Evolutionary conservation across 1,140 invertebrate species (phyloP).

Genomic region (Halictus rubicundus): DNA sequence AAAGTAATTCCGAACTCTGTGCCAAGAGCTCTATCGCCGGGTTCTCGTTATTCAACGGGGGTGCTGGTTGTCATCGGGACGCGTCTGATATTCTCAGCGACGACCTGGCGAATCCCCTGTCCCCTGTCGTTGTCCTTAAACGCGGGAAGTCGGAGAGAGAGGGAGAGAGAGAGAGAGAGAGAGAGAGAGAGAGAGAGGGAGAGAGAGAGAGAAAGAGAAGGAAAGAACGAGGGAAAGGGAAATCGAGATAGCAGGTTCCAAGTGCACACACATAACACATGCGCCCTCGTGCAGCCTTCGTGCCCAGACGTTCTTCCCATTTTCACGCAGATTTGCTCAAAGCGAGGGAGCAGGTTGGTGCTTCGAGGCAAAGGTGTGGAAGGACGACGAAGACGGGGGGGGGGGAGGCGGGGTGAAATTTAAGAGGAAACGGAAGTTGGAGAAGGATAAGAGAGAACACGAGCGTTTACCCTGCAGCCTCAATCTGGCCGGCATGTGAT

Average conservation of each 20-base stretch:
- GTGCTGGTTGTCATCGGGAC: conserved; percentile 34
- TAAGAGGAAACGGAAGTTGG: conserved; percentile 10
- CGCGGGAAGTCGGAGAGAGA: too few species aligned
- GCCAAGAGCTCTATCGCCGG: conserved; percentile 22
- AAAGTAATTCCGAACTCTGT: conserved; percentile 51
- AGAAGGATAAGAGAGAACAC: conserved; percentile 55
- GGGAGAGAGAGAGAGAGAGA: too few species aligned
- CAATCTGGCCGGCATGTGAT: conserved; percentile 74
- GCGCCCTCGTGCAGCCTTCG: background rate
- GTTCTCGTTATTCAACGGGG: conserved; percentile 46
- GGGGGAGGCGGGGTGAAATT: background rate
- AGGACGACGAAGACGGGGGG: background rate
- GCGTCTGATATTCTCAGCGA: conserved; percentile 33
- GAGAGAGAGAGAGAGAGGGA: too few species aligned
- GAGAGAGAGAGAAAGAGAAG: too few species aligned
- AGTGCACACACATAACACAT: conserved; percentile 4
- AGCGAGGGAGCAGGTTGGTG: conserved; percentile 50
- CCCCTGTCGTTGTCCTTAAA: background rate
- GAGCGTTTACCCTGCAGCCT: conserved; percentile 73
- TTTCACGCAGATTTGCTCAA: conserved; percentile 71
- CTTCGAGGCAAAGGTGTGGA: background rate
- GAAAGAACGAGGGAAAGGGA: too few species aligned
- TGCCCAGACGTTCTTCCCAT: conserved; percentile 59
- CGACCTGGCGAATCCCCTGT: background rate
- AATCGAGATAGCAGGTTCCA: too few species aligned